phyloP scores from a whole-genome alignment of 2,113 vertebrate genomes.

The Paralichthys olivaceus region DNA sequence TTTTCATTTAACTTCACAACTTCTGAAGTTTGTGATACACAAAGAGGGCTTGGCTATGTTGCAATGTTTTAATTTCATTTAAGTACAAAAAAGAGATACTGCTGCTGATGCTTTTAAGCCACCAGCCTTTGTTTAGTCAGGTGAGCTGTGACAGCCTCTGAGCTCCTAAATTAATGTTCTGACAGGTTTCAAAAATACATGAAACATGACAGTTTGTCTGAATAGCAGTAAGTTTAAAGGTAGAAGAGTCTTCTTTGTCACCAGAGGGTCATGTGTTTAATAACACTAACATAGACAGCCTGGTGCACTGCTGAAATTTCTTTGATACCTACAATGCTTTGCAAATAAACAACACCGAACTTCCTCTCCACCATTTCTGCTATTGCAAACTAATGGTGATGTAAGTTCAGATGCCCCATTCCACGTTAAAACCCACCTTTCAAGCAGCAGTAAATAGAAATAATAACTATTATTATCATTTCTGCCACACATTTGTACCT shows the following conservation, averaged over 20 bases:
- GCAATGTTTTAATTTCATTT: conserved; percentile 17
- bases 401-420: conserved; percentile 41
- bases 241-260: background rate
- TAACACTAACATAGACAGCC: too few species aligned
- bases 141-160: conserved; percentile 22
- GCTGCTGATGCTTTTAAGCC: conserved; percentile 2
- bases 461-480: conserved; percentile 75
- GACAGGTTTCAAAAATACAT: background rate
- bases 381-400: background rate
- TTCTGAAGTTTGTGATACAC: background rate
- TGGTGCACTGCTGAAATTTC: too few species aligned
- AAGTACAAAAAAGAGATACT: background rate
- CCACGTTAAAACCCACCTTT: conserved; percentile 49
- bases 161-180: conserved; percentile 20
- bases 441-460: conserved; percentile 46
- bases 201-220: too few species aligned
- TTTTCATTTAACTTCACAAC: background rate
- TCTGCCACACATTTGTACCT: conserved; percentile 40
- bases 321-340: too few species aligned
- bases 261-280: too few species aligned
- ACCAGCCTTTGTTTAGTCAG: conserved; percentile 28
- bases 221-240: background rate
- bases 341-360: too few species aligned
- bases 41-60: conserved; percentile 5
- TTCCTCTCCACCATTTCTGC: too few species aligned